phyloP scores from a whole-genome alignment of 2,797 vertebrate genomes.

The Galago senegalensis region DNA sequence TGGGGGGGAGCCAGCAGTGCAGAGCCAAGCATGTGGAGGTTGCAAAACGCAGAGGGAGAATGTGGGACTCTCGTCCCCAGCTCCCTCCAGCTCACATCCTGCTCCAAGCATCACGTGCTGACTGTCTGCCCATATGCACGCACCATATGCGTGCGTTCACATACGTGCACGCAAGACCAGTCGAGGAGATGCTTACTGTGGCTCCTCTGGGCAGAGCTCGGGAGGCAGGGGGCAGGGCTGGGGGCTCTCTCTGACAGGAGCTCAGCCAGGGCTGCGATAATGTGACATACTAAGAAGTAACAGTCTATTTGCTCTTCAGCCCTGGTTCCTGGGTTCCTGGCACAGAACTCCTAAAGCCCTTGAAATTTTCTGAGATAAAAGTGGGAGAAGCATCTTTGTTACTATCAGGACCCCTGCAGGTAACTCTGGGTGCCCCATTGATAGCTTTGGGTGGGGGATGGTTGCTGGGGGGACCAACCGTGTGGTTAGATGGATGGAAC shows the following conservation, averaged over 20 bases:
- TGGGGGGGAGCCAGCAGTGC: background rate
- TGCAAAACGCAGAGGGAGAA: background rate
- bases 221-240: too few relatives aligned
- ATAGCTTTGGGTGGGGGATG: background rate
- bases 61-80: background rate
- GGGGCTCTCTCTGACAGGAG: background rate
- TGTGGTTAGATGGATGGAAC: background rate
- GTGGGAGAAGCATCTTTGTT: background rate
- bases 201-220: background rate
- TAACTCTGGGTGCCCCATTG: background rate
- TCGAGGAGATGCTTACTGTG: background rate
- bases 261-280: background rate
- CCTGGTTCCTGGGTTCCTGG: background rate
- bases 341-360: background rate
- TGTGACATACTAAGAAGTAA: background rate
- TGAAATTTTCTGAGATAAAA: background rate
- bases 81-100: background rate
- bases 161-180: background rate
- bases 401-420: background rate
- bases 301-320: background rate
- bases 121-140: background rate
- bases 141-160: background rate
- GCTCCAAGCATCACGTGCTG: background rate
- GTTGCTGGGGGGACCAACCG: background rate
- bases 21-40: slow-evolving; percentile 6